A percentile compares a stretch with the other conserved stretches of the same genome.
Evolutionary conservation across 2,888 invertebrate genomes (phyloP).

Genomic region (Carabus problematicus): DNA sequence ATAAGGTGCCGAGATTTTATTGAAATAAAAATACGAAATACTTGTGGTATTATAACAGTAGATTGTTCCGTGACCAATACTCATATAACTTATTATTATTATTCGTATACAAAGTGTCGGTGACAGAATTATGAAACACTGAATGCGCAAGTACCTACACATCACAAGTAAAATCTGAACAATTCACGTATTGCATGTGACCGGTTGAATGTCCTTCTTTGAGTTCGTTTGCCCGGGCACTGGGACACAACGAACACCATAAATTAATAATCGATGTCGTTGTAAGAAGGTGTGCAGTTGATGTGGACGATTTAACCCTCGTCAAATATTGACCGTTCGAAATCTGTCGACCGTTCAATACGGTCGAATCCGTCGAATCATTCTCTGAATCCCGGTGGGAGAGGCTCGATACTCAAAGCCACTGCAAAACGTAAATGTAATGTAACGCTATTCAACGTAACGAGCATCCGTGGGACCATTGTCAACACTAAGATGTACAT

Average conservation of each 20-base stretch:
- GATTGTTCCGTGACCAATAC: too few relatives aligned
- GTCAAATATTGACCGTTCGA: constrained; percentile 19
- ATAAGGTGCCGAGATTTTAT: too few relatives aligned
- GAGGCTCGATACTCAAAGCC: too few relatives aligned
- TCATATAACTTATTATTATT: too few relatives aligned
- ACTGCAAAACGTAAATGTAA: constrained; percentile 11
- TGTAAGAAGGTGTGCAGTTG: neutral
- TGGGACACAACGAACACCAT: neutral
- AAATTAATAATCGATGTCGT: constrained; percentile 11
- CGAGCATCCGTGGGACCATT: constrained; percentile 22
- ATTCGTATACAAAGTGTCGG: too few relatives aligned
- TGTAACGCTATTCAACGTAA: constrained; percentile 24
- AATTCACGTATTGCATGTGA: constrained; percentile 20
- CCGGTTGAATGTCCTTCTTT: constrained; percentile 11
- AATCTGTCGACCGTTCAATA: too few relatives aligned
- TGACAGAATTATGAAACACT: too few relatives aligned
- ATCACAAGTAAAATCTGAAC: neutral
- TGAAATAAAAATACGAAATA: too few relatives aligned
- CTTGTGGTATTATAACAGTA: too few relatives aligned
- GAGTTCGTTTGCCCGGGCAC: constrained; percentile 9
- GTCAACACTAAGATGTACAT: constrained; percentile 23
- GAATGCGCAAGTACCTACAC: too few relatives aligned
- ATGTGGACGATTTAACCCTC: constrained; percentile 11
- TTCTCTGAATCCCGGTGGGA: neutral
- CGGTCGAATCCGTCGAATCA: too few relatives aligned